Evolutionary conservation across 1,140 invertebrate species (phyloP), one percentile per base, ranked within the genome.

Genomic region (Mamestra configurata): DNA sequence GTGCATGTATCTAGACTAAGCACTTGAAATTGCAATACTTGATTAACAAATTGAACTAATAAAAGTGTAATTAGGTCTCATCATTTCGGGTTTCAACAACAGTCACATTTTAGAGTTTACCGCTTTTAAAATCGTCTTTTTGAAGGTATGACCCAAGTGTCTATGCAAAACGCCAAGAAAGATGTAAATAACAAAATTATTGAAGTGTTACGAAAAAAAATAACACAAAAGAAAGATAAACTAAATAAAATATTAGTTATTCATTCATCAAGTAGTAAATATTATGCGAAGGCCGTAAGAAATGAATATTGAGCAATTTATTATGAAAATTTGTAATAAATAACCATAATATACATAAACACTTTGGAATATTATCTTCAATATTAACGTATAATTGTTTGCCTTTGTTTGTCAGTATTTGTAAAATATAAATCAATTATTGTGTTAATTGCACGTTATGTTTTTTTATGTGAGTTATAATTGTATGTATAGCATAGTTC

Each of bases 261-360:
- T 64, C 20, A 40, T 40, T 7, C 31, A 5, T 24, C 22, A 27
- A 22, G 20, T 15, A 24, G 22, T 57, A 24, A 20, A 64, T 66
- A 66, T 66, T 66, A 66, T 40, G 35, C 35, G 35, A 66, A 66
- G 35, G 61, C 35, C 35, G 18, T 66, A 20, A 40, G 7, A 40
- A 66, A 66, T 11, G 20, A 40, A 40, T 40, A 5, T 40, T 66
- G 61, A 66, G 61, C 61, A 40, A 66, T 66, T 66, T 66, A 37
- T 66, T 66, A 40, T 43, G 18, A 20, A 5, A 22, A 40, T 20
- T 20, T n/a, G 43, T 15, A 49, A 10, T 40, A 1, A 40, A 7
- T 53, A 55, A 24, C 20, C 0, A 27, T 24, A 57, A 37, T 64
- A 64, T 37, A 37, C 59, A 64, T 64, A 35, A 40, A 66, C 35